Evolutionary conservation across 2,888 invertebrate genomes (phyloP).

Genomic region (Stenodera caucasica): DNA sequence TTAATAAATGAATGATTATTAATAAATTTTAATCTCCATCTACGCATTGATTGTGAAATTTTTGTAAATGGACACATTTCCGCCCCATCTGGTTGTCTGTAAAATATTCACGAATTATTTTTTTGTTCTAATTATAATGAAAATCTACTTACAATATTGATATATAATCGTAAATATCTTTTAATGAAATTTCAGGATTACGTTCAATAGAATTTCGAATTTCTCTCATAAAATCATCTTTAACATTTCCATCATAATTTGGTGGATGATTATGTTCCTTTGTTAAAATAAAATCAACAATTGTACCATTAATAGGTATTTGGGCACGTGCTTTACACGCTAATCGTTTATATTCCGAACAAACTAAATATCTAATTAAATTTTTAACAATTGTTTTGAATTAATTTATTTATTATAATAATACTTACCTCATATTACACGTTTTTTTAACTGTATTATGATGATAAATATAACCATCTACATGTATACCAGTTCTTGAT

Average conservation of each 20-base stretch:
- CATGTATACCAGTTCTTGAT: constrained; percentile 29
- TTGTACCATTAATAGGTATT: constrained; percentile 34
- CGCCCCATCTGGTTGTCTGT: constrained; percentile 38
- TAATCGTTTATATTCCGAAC: constrained; percentile 41
- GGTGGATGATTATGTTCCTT: constrained; percentile 43
- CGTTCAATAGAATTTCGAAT: constrained; percentile 34
- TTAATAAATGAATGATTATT: too few species aligned
- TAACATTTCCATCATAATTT: constrained; percentile 28
- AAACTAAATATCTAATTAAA: constrained; percentile 39
- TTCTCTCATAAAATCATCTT: constrained; percentile 24
- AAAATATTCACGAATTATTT: constrained; percentile 10
- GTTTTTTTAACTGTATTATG: constrained; percentile 38
- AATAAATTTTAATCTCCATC: constrained; percentile 35
- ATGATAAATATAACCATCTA: constrained; percentile 44
- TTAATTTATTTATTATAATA: constrained; percentile 1
- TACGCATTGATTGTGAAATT: constrained; percentile 39
- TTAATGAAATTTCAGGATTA: constrained; percentile 30
- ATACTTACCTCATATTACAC: constrained; percentile 40
- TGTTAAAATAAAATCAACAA: constrained; percentile 35
- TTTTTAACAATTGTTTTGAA: constrained; percentile 10
- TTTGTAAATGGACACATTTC: constrained; percentile 36
- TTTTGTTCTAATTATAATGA: too few species aligned
- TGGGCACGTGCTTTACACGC: constrained; percentile 42
- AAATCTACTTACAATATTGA: constrained; percentile 36
- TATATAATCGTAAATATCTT: constrained; percentile 32